Conservation (phyloP, 2,888 invertebrate species). For the Lydus trimaculatus region DNA sequence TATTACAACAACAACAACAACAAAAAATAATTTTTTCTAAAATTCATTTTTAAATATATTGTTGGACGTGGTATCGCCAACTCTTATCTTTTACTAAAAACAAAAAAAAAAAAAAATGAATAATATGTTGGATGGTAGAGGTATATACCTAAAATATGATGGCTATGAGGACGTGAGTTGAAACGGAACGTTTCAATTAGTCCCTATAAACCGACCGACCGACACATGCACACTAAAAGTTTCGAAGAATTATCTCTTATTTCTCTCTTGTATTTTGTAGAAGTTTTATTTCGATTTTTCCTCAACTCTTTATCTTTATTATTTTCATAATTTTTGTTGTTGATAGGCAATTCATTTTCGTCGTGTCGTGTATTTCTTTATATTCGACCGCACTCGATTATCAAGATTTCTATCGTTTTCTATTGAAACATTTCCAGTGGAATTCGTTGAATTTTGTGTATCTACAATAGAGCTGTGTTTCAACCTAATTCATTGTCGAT, state of each 20-base stretch:
- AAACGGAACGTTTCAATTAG: conserved; percentile 30
- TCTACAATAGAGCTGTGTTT: too few species aligned
- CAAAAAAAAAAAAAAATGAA: conserved; percentile 26
- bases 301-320: not conserved
- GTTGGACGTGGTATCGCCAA: not conserved
- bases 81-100: conserved; percentile 4
- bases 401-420: not conserved
- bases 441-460: too few species aligned
- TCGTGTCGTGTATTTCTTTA: too few species aligned
- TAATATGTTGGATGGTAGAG: conserved; percentile 24
- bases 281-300: not conserved
- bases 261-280: too few species aligned
- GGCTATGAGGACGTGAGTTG: conserved; percentile 27
- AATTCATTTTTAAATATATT: not conserved
- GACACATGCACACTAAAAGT: not conserved
- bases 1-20: conserved; percentile 1
- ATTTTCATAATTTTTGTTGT: not conserved
- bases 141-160: conserved; percentile 28
- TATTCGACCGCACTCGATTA: too few species aligned
- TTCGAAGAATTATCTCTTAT: not conserved
- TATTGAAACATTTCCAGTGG: too few species aligned
- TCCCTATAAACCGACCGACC: not conserved
- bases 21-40: not conserved
- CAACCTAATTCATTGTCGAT: too few species aligned
- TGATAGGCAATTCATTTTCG: too few species aligned